Evolutionary conservation across 2,113 vertebrate species (phyloP).

Genomic region (Gobiocypris rarus): DNA sequence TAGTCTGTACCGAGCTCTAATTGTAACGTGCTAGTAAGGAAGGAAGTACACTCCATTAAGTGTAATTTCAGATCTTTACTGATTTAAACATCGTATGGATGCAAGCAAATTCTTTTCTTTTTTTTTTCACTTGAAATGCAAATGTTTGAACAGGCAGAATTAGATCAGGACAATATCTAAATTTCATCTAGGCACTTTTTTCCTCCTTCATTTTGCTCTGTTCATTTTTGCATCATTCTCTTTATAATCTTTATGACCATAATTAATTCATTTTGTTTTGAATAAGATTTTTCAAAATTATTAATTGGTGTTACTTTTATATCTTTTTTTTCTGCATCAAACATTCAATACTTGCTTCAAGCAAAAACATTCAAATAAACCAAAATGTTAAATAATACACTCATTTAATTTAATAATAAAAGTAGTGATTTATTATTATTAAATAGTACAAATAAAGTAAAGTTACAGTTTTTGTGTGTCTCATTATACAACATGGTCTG

Average conservation of each 20-base stretch:
- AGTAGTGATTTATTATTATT: too few species aligned
- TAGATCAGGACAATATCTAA: neutral
- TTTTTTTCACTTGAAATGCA: neutral
- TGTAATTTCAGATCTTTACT: neutral
- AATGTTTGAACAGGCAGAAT: neutral
- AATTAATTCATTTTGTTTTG: too few species aligned
- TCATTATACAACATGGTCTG: neutral
- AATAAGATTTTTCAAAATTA: neutral
- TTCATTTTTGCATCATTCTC: neutral
- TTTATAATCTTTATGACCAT: neutral
- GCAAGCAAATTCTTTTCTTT: neutral
- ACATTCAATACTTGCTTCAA: neutral
- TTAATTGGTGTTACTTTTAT: neutral
- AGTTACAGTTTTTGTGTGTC: neutral
- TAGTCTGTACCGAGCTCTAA: conserved; percentile 19
- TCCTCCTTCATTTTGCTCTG: neutral
- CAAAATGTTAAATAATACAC: neutral
- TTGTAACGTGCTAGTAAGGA: neutral
- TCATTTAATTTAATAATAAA: too few species aligned
- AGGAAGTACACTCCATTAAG: neutral
- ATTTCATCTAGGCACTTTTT: neutral
- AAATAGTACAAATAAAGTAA: neutral
- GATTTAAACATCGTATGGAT: neutral
- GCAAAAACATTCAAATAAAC: neutral
- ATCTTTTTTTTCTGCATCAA: neutral